Base-by-base conservation (phyloP, 2,113 vertebrate genomes). In the Pungitius pungitius region DNA sequence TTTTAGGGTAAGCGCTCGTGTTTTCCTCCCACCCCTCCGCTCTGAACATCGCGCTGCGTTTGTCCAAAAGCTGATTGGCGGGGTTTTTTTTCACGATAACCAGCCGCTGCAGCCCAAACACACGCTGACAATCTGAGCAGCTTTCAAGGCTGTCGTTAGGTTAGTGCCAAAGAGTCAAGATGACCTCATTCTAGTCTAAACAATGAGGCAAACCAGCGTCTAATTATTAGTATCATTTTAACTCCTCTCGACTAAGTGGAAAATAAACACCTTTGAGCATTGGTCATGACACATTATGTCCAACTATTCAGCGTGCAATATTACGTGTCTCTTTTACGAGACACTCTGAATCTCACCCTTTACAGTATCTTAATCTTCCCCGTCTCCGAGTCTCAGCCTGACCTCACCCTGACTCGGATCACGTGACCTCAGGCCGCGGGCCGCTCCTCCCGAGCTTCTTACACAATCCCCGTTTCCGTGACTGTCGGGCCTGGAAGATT, bases 331-430 rank as follows among this genome's bases (percentile, higher is more conserved):
- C 54, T 73, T 60, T 67, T 43, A 61, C 30, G 13, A 73, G 42
- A 82, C 22, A 58, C 26, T 39, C 62, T 51, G 71, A 79, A 85
- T 57, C 65, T 82, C 42, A n/a, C 61, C 17, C 56, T 84, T 81
- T 30, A 69, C 77, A 78, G 67, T 35, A 65, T 43, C 68, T 52
- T 82, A 80, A 86, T 82, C 75, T 72, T 63, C 75, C 67, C 49
- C 69, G 69, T 73, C n/a, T 75, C 20, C 33, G 9, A 59, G 77
- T 79, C 80, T 83, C 42, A 84, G 77, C 73, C 64, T 84, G 78
- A 88, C 86, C 74, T 85, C 85, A 73, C 88, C 89, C 89, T 79
- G 84, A 87, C 82, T 78, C 8, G 12, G 63, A 75, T 81, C 89
- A 91, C 74, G 43, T 85, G 89, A 90, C 89, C 85, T 87, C 83